These are phyloP conservation scores for Ormia ochracea DNA, from an alignment of 2,888 invertebrate genomes.

Conservation along the genomic window DNA sequence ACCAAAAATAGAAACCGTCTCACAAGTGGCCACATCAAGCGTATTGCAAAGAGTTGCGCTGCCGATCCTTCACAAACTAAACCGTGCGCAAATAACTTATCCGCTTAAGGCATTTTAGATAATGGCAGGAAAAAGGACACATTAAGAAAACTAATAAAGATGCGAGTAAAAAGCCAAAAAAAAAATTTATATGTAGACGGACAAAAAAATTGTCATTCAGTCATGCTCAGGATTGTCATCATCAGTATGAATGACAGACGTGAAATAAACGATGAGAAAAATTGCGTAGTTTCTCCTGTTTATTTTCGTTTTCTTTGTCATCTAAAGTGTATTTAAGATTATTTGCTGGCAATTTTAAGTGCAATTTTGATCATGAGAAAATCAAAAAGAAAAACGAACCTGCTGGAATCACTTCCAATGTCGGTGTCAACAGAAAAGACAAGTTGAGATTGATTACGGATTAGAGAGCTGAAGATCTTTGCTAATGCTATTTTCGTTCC, in stretches of 20 bases:
- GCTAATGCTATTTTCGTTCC: slow-evolving; percentile 45
- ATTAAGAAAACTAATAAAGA: slow-evolving; percentile 32
- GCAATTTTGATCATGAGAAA: slow-evolving; percentile 45
- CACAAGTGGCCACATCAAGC: no score
- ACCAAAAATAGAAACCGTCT: no score
- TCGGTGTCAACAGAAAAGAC: slow-evolving; percentile 62
- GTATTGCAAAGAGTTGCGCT: no score
- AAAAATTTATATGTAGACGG: slow-evolving; percentile 2
- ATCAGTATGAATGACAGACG: not conserved
- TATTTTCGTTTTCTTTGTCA: not conserved
- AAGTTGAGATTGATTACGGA: slow-evolving; percentile 69
- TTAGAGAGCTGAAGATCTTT: slow-evolving; percentile 55
- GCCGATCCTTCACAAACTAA: slow-evolving; percentile 61
- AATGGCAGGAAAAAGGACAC: slow-evolving; percentile 74
- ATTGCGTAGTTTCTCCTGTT: slow-evolving; percentile 31
- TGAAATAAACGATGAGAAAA: slow-evolving; percentile 36
- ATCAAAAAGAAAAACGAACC: slow-evolving; percentile 67
- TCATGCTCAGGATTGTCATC: not conserved
- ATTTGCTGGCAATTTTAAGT: slow-evolving; percentile 37
- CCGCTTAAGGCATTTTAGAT: slow-evolving; percentile 67
- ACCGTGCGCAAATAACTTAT: slow-evolving; percentile 74
- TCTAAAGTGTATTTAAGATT: slow-evolving; percentile 6
- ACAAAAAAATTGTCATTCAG: slow-evolving; percentile 32
- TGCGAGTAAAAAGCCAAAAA: slow-evolving; percentile 8
- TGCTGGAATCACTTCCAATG: slow-evolving; percentile 66